Conservation (phyloP, 2,888 invertebrate genomes). For the Theretra japonica region DNA sequence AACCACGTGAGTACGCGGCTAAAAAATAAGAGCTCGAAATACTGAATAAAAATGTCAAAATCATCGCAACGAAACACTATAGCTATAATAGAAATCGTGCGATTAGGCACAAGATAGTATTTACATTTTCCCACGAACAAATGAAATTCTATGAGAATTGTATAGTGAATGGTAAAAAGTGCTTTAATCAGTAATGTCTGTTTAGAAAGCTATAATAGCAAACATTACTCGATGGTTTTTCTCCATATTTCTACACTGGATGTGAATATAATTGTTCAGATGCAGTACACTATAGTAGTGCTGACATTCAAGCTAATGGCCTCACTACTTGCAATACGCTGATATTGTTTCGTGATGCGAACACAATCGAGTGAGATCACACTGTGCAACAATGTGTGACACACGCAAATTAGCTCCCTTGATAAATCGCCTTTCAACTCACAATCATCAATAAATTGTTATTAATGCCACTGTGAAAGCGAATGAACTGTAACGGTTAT, state of each 20-base stretch:
- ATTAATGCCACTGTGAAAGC: conserved; percentile 77
- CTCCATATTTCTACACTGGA: not conserved
- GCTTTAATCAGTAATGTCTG: not conserved
- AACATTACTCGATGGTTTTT: not conserved
- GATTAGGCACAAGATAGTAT: not conserved
- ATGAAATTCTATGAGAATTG: conserved; percentile 13
- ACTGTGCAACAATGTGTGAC: conserved; percentile 56
- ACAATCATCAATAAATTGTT: conserved; percentile 64
- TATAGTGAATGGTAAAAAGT: not conserved
- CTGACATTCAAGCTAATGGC: not conserved
- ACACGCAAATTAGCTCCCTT: conserved; percentile 57
- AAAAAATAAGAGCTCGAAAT: too few relatives aligned
- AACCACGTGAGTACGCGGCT: too few relatives aligned
- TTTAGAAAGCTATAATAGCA: conserved; percentile 1
- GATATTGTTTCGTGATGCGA: conserved; percentile 8
- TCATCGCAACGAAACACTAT: too few relatives aligned
- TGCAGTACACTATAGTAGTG: not conserved
- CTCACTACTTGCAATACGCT: not conserved
- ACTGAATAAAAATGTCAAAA: too few relatives aligned
- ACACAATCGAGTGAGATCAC: conserved; percentile 43
- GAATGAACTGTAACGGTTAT: conserved; percentile 73
- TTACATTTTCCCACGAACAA: not conserved
- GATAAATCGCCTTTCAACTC: conserved; percentile 42
- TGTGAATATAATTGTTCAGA: not conserved
- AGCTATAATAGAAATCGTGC: not conserved